These are phyloP conservation scores for Pemphredon lugubris DNA, from an alignment of 2,888 invertebrate genomes.

Conservation along the genomic window DNA sequence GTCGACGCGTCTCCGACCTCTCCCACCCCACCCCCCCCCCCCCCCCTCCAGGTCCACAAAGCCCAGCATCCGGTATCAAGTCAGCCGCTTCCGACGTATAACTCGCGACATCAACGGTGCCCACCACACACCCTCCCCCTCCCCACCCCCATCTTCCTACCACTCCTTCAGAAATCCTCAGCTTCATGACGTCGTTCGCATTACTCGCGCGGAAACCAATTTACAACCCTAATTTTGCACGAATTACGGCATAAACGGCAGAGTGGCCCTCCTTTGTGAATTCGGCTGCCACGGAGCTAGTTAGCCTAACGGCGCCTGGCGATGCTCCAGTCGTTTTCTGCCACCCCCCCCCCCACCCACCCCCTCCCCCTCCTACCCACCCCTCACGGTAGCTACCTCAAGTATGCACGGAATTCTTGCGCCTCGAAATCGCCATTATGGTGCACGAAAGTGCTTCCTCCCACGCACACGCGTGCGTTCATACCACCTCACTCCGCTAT, in stretches of 20 bases:
- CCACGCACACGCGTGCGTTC: conserved; percentile 6
- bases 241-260: conserved; percentile 71
- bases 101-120: conserved; percentile 33
- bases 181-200: conserved; percentile 41
- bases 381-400: neutral
- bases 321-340: conserved; percentile 64
- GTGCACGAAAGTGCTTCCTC: conserved; percentile 17
- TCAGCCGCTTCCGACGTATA: conserved; percentile 29
- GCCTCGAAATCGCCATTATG: conserved; percentile 31
- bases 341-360: too few species aligned
- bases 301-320: conserved; percentile 76
- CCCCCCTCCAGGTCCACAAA: conserved; percentile 19
- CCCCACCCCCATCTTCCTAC: too few species aligned
- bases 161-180: conserved; percentile 20
- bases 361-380: too few species aligned
- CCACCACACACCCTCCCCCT: too few species aligned
- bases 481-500: conserved; percentile 1
- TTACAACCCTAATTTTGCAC: conserved; percentile 70
- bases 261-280: conserved; percentile 43
- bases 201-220: conserved; percentile 66
- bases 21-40: neutral
- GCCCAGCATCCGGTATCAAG: conserved; percentile 44
- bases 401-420: conserved; percentile 44
- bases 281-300: conserved; percentile 68
- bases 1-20: too few species aligned